Evolutionary conservation across 1,140 invertebrate genomes (phyloP), one percentile per base, ranked within the genome.

Genomic region (Apocrypta bakeri): DNA sequence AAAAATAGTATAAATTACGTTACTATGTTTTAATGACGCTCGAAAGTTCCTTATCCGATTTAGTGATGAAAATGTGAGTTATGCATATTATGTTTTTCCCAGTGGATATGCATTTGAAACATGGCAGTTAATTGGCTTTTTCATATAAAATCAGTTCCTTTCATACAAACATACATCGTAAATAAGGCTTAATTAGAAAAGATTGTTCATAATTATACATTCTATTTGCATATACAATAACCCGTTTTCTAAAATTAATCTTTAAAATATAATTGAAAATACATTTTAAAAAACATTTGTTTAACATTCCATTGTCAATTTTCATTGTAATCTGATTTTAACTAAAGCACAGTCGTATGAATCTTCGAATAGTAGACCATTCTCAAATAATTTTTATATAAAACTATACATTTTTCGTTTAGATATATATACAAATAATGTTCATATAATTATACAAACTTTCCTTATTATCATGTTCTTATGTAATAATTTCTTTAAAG

Each of bases 361-460:
- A 3, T 1, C 6, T 56, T 56, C n/a, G 17, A 56, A 66, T 66
- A 66, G 29, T 66, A 27, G 64, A 25, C 64, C 25, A 25, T 2
- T 66, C 8, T 66, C 14, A 66, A 66, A 66, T 2, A 66, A 66
- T 29, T 17, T 66, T 33, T 71, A 17, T 71, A 71, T 71, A n/a
- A 71, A 66, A 56, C 21, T 56, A 56, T 31, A 31, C 31, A 17
- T 69, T 29, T 37, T 61, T 61, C 37, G 33, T 61, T 61, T 27
- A 37, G n/a, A 33, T 66, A 42, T 68, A 56, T 24, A 48, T 73
- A 73, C 29, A 73, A 77, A 78, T 73, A 73, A 72, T 14, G 42
- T 63, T 64, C 42, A 33, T 74, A 79, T 56, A 66, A 66, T 79
- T 83, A 74, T 72, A 61, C 71, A 83, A 79, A 48, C 14, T 48